Evolutionary conservation across 2,797 vertebrate genomes (phyloP), one percentile per base, ranked within the genome.

Genomic region (Tragopan temminckii): DNA sequence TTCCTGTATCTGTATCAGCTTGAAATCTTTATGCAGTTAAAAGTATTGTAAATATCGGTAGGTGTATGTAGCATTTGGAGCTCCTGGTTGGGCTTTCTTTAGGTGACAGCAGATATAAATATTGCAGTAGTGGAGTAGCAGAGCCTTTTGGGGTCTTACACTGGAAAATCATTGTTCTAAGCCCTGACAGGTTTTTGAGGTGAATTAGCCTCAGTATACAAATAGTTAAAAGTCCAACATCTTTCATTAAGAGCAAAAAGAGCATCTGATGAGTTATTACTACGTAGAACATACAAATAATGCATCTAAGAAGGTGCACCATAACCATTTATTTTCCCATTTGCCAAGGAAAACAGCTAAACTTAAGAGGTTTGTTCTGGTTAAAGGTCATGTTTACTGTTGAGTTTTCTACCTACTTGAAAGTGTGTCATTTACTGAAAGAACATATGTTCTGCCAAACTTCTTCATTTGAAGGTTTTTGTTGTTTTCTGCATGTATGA

Each of bases 331-430:
- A 50, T 62, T 67, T 53, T 7, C 68, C 75, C 70, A 3, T 77
- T 77, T 75, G 20, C 31, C 9, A 76, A 87, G 72, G 17, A 78
- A 40, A n/a, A 64, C 29, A 77, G 23, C 14, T 85, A 52, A 89
- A 52, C 36, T 83, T 92, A 36, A 90, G 80, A 90, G 50, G 38
- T 72, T 88, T 63, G 78, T 89, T 88, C 40, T 27, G 59, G 42
- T 80, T 63, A 78, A 87, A 80, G 79, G 38, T 78, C 67, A 52
- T 75, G 29, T 87, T 90, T 90, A 48, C 53, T 40, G 31, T 72
- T 66, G 55, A 72, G 11, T 79, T 90, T 92, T 89, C 62, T 69
- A 63, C 55, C 35, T 87, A 58, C 75, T 85, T 78, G 17, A 55
- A 87, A 92, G 80, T 31, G 14, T 75, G 53, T 10, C 5, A 5